These are phyloP conservation scores for Orientallactaga sibirica DNA, from an alignment of 2,797 vertebrate species.

Conservation along the genomic window DNA sequence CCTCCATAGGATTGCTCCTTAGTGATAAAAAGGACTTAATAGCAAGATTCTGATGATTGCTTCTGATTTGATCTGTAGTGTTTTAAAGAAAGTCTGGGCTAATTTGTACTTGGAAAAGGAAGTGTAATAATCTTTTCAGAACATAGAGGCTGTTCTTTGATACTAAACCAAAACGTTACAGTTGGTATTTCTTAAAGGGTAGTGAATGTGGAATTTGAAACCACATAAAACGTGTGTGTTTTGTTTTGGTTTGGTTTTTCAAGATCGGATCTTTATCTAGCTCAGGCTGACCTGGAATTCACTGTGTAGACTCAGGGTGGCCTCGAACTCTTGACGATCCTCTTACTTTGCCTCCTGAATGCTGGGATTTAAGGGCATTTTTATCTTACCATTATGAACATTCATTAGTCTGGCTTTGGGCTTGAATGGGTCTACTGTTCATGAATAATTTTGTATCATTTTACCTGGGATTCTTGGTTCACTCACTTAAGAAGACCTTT, in stretches of 20 bases:
- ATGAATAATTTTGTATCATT: neutral
- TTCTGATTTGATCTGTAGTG: neutral
- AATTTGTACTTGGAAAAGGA: neutral
- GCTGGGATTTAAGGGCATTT: too few relatives aligned
- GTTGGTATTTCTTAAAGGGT: slow-evolving; percentile 19
- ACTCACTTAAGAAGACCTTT: neutral
- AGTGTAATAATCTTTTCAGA: neutral
- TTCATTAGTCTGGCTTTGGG: neutral
- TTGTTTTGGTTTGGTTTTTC: neutral
- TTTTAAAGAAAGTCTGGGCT: neutral
- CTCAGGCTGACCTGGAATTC: too few relatives aligned
- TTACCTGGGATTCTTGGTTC: neutral
- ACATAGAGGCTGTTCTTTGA: neutral
- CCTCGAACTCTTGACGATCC: too few relatives aligned
- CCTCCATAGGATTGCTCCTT: neutral
- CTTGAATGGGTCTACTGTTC: slow-evolving; percentile 24
- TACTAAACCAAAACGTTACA: neutral
- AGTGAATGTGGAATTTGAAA: neutral
- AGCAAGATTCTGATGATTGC: neutral
- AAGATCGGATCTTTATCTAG: too few relatives aligned
- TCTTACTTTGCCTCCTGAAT: too few relatives aligned
- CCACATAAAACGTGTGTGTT: neutral
- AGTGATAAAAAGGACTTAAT: neutral
- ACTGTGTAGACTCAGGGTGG: too few relatives aligned
- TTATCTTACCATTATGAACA: neutral